Evolutionary conservation across 2,888 invertebrate genomes (phyloP), one percentile per base, ranked within the genome.

Genomic region (Girardia tigrina): DNA sequence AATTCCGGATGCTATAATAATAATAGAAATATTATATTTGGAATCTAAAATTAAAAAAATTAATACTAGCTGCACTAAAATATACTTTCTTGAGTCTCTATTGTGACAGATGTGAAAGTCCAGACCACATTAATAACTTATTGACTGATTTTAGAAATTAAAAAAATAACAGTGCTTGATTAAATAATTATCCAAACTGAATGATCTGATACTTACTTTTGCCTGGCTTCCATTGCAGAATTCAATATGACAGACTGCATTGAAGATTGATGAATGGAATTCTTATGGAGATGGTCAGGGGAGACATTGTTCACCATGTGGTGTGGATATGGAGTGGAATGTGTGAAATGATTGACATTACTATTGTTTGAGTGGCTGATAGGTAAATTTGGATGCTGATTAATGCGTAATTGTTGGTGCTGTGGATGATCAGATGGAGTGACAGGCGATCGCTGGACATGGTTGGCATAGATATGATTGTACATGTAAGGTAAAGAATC

Each of bases 271-370:
- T 23, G 56, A 56, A 20, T 56, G n/a, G 56, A 16, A 4, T 20
- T 4, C n/a, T 56, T 56, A n/a, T 56, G 56, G 23, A 56, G 4
- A 56, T 4, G n/a, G n/a, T 56, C 56, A 4, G 56, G 56, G n/a
- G 56, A 56, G 23, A 56, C 56, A 16, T 56, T 56, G 23, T 56
- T 56, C 23, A 56, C 56, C n/a, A 56, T 56, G 56, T 56, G 56
- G 56, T 56, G 56, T 6, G 56, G 2, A 56, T 12, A 56, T 56
- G 56, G 56, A 56, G 4, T 8, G 56, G 56, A 56, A 56, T 56
- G 56, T 56, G 56, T 23, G n/a, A 20, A 56, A 20, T 56, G 56
- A 56, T 56, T 56, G 23, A n/a, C n/a, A n/a, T n/a, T n/a, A n/a
- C n/a, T n/a, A n/a, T n/a, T n/a, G n/a, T n/a, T n/a, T n/a, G n/a